Conservation (phyloP, 2,113 vertebrate species). For the Coturnix japonica region DNA sequence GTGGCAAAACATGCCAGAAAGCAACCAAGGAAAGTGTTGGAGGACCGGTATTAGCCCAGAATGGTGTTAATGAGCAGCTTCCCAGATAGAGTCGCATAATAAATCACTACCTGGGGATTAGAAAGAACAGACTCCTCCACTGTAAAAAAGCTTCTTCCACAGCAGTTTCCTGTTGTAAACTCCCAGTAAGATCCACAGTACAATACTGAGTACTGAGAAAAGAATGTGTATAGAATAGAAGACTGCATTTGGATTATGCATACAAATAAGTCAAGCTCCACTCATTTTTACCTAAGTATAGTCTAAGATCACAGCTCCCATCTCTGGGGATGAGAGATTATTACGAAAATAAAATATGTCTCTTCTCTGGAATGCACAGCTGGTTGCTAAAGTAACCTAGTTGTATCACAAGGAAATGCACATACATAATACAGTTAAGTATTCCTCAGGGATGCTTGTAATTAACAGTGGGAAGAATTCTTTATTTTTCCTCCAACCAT, state of each 20-base stretch:
- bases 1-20: background rate
- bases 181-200: background rate
- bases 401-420: background rate
- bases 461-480: background rate
- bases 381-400: background rate
- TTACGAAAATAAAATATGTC: background rate
- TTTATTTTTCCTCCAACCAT: background rate
- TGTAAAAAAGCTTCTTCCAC: background rate
- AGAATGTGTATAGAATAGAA: rapidly evolving
- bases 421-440: background rate
- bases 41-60: background rate
- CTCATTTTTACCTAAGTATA: background rate
- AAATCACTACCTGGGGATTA: background rate
- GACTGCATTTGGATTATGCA: background rate
- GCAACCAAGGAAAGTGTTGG: rapidly evolving
- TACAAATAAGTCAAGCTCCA: background rate
- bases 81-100: background rate
- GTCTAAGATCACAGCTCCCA: background rate
- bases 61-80: background rate
- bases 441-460: background rate
- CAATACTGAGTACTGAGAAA: background rate
- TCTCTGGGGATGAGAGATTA: background rate
- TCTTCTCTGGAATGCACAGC: background rate
- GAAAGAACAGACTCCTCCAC: background rate
- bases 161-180: background rate